Evolutionary conservation across 2,113 vertebrate species (phyloP).

Genomic region (Ammodramus savannarum): DNA sequence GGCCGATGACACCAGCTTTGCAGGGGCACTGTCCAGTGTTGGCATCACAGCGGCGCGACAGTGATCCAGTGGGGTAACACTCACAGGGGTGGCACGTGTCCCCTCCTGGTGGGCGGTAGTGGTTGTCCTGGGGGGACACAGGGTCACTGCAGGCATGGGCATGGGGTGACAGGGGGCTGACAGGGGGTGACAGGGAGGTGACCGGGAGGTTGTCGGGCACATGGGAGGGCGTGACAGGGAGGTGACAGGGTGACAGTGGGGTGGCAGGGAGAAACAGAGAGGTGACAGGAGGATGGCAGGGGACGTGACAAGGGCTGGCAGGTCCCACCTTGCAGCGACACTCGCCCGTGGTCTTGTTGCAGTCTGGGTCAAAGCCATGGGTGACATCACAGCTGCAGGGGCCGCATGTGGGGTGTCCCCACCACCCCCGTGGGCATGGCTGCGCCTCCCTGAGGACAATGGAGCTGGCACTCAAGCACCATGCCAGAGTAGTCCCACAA

Average conservation of each 20-base stretch:
- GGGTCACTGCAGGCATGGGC: neutral
- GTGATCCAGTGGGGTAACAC: slow-evolving; percentile 89
- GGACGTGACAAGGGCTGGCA: neutral
- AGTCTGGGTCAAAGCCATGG: slow-evolving; percentile 90
- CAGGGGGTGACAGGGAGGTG: neutral
- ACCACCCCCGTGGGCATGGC: slow-evolving; percentile 92
- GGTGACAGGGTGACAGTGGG: neutral
- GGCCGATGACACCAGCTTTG: slow-evolving; percentile 91
- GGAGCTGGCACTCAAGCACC: neutral
- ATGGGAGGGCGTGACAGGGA: neutral
- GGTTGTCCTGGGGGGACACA: slow-evolving; percentile 82
- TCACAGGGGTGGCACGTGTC: slow-evolving; percentile 86
- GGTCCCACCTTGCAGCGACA: slow-evolving; percentile 89
- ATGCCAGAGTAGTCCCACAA: neutral
- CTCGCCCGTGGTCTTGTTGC: slow-evolving; percentile 91
- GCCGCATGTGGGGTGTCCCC: slow-evolving; percentile 92
- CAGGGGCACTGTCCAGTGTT: slow-evolving; percentile 89
- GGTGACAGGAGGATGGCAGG: neutral
- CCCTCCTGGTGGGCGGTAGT: slow-evolving; percentile 79
- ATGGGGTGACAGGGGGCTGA: neutral
- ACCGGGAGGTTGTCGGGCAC: neutral
- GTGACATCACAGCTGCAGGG: slow-evolving; percentile 86
- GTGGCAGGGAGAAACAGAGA: neutral
- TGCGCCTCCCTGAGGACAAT: slow-evolving; percentile 73
- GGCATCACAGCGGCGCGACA: slow-evolving; percentile 85